Conservation (phyloP, 2,797 vertebrate genomes). For the Arnoldichthys spilopterus region DNA sequence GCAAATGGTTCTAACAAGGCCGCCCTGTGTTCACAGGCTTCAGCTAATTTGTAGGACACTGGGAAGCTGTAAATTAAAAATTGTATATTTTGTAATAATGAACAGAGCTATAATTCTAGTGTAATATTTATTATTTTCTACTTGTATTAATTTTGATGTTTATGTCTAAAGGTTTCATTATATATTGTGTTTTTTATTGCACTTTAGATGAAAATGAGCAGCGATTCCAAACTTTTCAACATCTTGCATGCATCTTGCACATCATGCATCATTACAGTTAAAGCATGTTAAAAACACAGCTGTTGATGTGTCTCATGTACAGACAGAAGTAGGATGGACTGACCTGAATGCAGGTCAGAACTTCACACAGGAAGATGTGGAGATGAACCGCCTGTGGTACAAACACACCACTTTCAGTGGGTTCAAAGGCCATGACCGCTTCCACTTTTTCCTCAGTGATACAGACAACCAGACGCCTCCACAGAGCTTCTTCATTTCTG, state of each 20-base stretch:
- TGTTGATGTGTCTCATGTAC: conserved; percentile 17
- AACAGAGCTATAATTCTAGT: no score
- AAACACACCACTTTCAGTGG: conserved; percentile 57
- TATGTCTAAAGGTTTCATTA: no score
- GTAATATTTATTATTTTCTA: no score
- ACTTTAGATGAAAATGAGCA: background rate
- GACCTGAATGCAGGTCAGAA: conserved; percentile 72
- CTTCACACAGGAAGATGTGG: conserved; percentile 76
- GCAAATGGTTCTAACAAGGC: no score
- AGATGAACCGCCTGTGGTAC: conserved; percentile 77
- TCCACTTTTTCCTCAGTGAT: conserved; percentile 77
- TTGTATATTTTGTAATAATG: no score
- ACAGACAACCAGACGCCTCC: conserved; percentile 65
- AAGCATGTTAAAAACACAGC: background rate
- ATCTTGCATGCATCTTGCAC: no score
- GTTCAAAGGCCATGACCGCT: conserved; percentile 72
- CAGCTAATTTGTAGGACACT: no score
- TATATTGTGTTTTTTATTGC: no score
- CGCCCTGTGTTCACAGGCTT: no score
- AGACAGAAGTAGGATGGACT: conserved; percentile 66
- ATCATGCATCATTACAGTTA: background rate
- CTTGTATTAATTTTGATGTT: no score
- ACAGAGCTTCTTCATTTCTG: conserved; percentile 70
- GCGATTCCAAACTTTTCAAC: background rate
- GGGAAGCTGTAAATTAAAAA: no score